Base-by-base conservation (phyloP, 2,113 vertebrate species). In the Oophaga pumilio region DNA sequence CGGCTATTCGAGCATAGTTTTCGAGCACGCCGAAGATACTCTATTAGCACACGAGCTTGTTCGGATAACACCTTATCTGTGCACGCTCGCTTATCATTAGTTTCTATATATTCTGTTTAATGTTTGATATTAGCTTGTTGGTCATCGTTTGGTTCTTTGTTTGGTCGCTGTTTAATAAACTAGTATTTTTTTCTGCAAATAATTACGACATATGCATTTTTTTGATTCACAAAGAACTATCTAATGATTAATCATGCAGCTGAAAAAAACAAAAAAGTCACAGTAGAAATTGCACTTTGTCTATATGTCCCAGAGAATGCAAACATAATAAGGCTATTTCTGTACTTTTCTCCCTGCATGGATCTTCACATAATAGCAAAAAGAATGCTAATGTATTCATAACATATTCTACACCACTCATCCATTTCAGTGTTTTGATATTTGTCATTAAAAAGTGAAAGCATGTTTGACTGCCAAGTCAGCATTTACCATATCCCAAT, bases 371-470 rank as follows among this genome's bases (percentile, higher is more conserved):
- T 2, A 22, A 8, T 83, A 10, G 15, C 52, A 0, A 2, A 69
- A 76, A 78, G 88, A 7, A 1, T 2, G 62, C 4, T 87, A 84
- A 64, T 28, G 17, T 18, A 26, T 33, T 76, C 0, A 17, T 1
- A 82, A 1, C 14, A 50, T 14, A 82, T 24, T 87, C 66, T 1
- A 60, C 80, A 90, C 83, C 15, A 60, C 66, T 66, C 24, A 85
- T 8, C 5, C 0, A 24, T 69, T 84, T 90, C 64, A 83, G 8
- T 64, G 52, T 81, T 4, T 71, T 77, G n/a, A 80, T 57, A 83
- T 82, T 88, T 79, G 22, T 53, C 12, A 60, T 43, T 86, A 84
- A 88, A 90, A 90, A n/a, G 1, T 78, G 5, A 6, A 0, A 15
- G 13, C 17, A 0, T 0, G 64, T 88, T 89, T 81, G 68, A 82